phyloP scores from a whole-genome alignment of 2,113 vertebrate species.

The Amblyopsis rosae region DNA sequence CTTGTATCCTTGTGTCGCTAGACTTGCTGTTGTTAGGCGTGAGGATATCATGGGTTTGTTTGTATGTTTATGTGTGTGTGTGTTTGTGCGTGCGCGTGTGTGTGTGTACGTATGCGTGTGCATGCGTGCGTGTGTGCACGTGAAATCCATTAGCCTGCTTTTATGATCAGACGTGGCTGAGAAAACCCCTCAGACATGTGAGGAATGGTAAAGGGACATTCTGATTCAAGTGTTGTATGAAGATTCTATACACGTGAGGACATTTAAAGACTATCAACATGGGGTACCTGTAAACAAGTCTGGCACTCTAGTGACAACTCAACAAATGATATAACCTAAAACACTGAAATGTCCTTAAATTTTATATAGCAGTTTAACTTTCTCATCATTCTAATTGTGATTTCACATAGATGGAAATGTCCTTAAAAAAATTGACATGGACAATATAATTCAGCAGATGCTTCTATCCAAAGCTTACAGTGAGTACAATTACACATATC shows the following conservation, averaged over 20 bases:
- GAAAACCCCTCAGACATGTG: slow-evolving; percentile 6
- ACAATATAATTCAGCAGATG: neutral
- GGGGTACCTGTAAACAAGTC: neutral
- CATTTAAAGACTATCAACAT: slow-evolving; percentile 11
- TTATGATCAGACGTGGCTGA: slow-evolving; percentile 43
- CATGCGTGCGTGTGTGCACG: neutral
- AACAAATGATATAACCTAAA: too few species aligned
- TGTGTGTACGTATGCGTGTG: slow-evolving; percentile 9
- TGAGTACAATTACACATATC: too few species aligned
- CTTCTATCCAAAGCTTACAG: too few species aligned
- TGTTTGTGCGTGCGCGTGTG: slow-evolving; percentile 17
- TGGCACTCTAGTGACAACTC: neutral
- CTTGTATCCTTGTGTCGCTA: slow-evolving; percentile 56
- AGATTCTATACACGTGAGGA: slow-evolving; percentile 6
- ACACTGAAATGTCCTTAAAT: too few species aligned
- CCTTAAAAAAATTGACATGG: neutral
- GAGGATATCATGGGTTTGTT: slow-evolving; percentile 11
- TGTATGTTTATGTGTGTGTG: slow-evolving; percentile 13
- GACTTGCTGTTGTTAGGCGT: slow-evolving; percentile 55
- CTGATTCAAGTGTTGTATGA: too few species aligned
- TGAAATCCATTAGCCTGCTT: slow-evolving; percentile 46
- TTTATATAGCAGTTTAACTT: too few species aligned
- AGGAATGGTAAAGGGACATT: neutral
- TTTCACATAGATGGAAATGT: neutral
- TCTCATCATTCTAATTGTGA: neutral